These are phyloP conservation scores for Mirza zaza DNA, from an alignment of 2,113 vertebrate species.

Conservation along the genomic window DNA sequence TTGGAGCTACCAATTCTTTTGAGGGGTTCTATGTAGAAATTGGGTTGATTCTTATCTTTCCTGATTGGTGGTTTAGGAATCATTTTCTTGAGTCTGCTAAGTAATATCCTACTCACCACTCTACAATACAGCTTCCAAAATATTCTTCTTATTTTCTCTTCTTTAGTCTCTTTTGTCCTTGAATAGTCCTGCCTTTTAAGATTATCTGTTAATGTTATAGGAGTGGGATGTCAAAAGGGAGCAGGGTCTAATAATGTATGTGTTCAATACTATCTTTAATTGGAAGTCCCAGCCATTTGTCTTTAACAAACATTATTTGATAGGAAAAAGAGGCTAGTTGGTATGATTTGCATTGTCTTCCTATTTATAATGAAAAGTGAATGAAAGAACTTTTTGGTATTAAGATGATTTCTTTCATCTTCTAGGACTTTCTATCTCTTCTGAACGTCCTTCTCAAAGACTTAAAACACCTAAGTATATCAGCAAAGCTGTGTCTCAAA, in stretches of 20 bases:
- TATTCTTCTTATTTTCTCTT: neutral
- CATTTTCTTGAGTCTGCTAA: neutral
- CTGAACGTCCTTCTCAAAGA: slow-evolving; percentile 56
- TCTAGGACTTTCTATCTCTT: slow-evolving; percentile 64
- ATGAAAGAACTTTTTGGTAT: neutral
- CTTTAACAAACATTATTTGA: slow-evolving; percentile 13
- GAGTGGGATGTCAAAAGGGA: neutral
- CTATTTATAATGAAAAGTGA: neutral
- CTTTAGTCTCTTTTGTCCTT: neutral
- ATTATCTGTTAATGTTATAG: neutral
- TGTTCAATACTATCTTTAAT: neutral
- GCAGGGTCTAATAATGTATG: neutral
- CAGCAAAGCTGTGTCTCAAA: slow-evolving; percentile 2
- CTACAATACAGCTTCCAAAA: neutral
- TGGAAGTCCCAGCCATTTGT: neutral
- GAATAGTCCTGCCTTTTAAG: neutral
- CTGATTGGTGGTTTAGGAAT: neutral
- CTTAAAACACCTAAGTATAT: neutral
- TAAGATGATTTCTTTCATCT: slow-evolving; percentile 33
- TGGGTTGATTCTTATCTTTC: neutral
- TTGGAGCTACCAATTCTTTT: neutral
- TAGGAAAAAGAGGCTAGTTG: neutral
- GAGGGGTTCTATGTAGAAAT: neutral
- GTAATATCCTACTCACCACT: neutral
- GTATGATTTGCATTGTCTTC: neutral